Conservation (phyloP, 2,888 invertebrate genomes). For the Philereme transversata region DNA sequence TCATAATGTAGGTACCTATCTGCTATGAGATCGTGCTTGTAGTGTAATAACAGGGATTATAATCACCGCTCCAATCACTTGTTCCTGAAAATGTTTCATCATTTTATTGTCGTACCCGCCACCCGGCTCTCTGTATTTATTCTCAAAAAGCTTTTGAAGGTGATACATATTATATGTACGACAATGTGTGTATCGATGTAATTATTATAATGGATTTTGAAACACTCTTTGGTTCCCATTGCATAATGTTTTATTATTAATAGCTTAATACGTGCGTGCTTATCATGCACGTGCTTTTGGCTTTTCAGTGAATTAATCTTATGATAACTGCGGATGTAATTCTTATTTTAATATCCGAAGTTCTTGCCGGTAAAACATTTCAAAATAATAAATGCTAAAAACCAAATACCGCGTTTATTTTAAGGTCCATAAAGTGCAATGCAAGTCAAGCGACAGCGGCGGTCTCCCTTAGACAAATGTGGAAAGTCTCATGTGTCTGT, state of each 20-base stretch:
- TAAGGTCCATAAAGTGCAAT: neutral
- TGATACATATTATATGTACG: constrained; percentile 1
- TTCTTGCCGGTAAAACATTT: too few species aligned
- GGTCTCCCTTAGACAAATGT: neutral
- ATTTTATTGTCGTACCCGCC: constrained; percentile 2
- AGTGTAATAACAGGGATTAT: constrained; percentile 32
- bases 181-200: neutral
- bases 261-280: too few species aligned
- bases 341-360: too few species aligned
- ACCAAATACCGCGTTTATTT: too few species aligned
- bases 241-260: neutral
- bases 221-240: neutral
- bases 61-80: constrained; percentile 15
- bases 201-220: neutral
- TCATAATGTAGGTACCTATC: constrained; percentile 26
- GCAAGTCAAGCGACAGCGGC: neutral
- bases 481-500: constrained; percentile 13
- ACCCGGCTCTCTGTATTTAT: constrained; percentile 8
- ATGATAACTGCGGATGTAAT: too few species aligned
- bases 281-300: too few species aligned
- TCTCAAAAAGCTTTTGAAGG: neutral
- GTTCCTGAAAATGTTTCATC: constrained; percentile 13
- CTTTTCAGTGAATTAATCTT: too few species aligned
- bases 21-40: constrained; percentile 33
- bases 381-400: too few species aligned